phyloP scores from a whole-genome alignment of 2,113 vertebrate species.

The Platysteira castanea region DNA sequence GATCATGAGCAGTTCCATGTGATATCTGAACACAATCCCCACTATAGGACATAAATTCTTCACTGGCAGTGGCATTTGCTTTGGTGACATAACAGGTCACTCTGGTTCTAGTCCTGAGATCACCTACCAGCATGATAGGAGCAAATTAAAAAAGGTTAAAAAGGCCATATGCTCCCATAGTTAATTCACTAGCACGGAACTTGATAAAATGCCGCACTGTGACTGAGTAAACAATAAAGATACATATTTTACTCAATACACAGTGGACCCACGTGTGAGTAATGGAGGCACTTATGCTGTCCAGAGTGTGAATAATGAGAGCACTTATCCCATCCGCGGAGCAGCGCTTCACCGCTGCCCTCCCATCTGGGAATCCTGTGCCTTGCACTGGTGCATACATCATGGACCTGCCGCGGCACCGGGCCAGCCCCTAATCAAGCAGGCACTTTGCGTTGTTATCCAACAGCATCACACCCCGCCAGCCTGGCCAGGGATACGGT shows the following conservation, averaged over 20 bases:
- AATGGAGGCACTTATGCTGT: conserved; percentile 45
- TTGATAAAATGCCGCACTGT: background rate
- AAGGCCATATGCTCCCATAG: background rate
- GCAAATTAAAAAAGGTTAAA: background rate
- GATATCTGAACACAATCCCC: background rate
- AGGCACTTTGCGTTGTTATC: background rate
- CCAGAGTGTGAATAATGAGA: conserved; percentile 37
- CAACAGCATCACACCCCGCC: background rate
- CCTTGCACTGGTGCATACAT: background rate
- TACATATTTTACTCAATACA: conserved; percentile 15
- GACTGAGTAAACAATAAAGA: background rate
- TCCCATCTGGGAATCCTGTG: background rate
- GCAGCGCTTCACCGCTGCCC: accelerated
- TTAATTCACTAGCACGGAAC: background rate
- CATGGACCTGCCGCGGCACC: background rate
- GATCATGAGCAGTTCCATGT: background rate
- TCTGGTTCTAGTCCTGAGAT: background rate
- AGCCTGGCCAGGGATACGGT: background rate
- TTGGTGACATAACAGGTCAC: background rate
- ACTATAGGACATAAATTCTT: background rate
- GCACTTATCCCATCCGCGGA: background rate
- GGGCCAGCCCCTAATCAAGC: background rate
- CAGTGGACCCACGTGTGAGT: background rate
- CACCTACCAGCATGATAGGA: background rate
- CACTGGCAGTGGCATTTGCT: background rate